phyloP scores from a whole-genome alignment of 2,113 vertebrate species.

The Paramormyrops kingsleyae region DNA sequence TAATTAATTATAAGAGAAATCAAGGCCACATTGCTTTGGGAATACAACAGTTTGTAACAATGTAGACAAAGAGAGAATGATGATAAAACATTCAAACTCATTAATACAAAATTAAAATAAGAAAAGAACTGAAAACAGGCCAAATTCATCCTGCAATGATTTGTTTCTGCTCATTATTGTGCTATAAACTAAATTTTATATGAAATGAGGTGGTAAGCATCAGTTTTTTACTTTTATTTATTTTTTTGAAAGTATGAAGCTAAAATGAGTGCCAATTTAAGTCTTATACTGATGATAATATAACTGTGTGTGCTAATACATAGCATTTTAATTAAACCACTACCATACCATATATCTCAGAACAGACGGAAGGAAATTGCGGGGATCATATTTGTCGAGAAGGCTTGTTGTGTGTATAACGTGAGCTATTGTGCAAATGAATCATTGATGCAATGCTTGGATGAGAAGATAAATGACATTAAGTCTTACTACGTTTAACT shows the following conservation, averaged over 20 bases:
- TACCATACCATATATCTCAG: background rate
- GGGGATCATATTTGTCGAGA: slow-evolving; percentile 10
- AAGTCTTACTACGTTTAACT: slow-evolving; percentile 35
- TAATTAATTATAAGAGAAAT: slow-evolving; percentile 10
- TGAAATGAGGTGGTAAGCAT: background rate
- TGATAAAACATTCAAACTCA: background rate
- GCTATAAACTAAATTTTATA: background rate
- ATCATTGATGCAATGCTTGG: slow-evolving; percentile 28
- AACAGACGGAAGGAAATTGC: background rate
- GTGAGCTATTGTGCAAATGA: slow-evolving; percentile 28
- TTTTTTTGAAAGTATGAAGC: background rate
- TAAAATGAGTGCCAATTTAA: background rate
- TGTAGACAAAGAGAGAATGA: background rate
- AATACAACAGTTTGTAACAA: background rate
- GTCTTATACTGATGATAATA: slow-evolving; percentile 17
- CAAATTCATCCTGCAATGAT: background rate
- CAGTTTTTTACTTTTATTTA: background rate
- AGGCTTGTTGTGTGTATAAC: slow-evolving; percentile 20
- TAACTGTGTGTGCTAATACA: slow-evolving; percentile 19
- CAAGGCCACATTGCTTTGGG: slow-evolving; percentile 9
- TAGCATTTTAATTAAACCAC: slow-evolving; percentile 14
- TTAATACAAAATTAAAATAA: background rate
- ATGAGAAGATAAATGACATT: slow-evolving; percentile 30
- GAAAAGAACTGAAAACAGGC: background rate
- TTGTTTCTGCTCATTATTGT: background rate